A percentile compares a stretch with the other conserved stretches of the same genome.
Evolutionary conservation across 1,140 invertebrate genomes (phyloP).

Genomic region (Cydia amplana): DNA sequence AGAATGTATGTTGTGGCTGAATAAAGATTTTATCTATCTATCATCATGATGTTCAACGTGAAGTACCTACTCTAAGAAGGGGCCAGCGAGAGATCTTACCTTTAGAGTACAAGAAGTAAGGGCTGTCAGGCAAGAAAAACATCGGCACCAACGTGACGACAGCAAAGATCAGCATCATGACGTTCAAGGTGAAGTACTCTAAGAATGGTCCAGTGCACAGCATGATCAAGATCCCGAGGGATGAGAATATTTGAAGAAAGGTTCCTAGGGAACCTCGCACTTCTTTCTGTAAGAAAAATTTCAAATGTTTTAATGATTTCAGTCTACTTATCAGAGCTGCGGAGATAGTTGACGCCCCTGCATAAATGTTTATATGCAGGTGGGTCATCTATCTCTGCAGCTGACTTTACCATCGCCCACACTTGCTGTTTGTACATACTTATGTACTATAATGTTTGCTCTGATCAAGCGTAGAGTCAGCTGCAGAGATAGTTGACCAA

Average conservation of each 20-base stretch:
- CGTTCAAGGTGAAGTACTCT: slow-evolving; percentile 46
- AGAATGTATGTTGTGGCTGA: too few species aligned
- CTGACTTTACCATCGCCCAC: too few species aligned
- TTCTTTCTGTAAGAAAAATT: slow-evolving; percentile 36
- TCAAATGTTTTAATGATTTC: too few species aligned
- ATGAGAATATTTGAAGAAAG: slow-evolving; percentile 40
- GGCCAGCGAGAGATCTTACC: slow-evolving; percentile 41
- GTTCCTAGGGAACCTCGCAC: slow-evolving; percentile 39
- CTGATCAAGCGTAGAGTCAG: too few species aligned
- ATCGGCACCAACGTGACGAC: slow-evolving; percentile 40
- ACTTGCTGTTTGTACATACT: too few species aligned
- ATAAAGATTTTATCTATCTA: too few species aligned
- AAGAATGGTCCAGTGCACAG: slow-evolving; percentile 43
- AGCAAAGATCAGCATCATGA: slow-evolving; percentile 37
- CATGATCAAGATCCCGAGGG: slow-evolving; percentile 35
- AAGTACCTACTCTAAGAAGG: slow-evolving; percentile 51
- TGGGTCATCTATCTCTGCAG: too few species aligned
- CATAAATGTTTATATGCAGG: too few species aligned
- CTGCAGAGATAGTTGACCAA: too few species aligned
- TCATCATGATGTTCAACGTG: slow-evolving; percentile 42
- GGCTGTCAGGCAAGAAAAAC: slow-evolving; percentile 57
- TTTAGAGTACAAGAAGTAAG: slow-evolving; percentile 55
- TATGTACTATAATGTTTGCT: too few species aligned
- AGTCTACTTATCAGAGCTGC: too few species aligned
- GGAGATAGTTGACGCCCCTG: too few species aligned